These are phyloP conservation scores for Stratiolaelaps scimitus DNA, from an alignment of 1,140 invertebrate genomes.

Conservation along the genomic window DNA sequence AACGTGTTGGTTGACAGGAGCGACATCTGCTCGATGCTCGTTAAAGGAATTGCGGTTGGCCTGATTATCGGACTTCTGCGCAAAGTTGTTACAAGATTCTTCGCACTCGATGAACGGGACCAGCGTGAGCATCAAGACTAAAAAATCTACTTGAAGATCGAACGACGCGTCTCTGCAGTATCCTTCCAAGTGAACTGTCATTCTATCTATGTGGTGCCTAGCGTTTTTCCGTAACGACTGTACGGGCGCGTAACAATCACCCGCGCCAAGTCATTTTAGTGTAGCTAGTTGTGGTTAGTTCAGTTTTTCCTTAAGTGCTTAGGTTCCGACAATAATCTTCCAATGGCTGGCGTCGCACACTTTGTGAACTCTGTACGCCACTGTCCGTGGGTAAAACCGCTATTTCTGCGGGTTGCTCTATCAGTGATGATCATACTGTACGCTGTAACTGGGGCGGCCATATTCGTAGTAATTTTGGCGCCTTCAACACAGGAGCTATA, in stretches of 20 bases:
- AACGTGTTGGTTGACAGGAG: neutral
- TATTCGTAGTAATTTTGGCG: constrained; percentile 9
- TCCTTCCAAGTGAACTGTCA: neutral
- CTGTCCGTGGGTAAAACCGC: constrained; percentile 18
- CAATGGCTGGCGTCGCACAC: neutral
- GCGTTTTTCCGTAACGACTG: no score
- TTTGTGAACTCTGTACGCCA: constrained; percentile 15
- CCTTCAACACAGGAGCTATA: neutral
- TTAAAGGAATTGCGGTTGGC: constrained; percentile 20
- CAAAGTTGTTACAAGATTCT: neutral
- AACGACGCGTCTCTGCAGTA: no score
- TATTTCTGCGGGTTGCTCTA: constrained; percentile 1
- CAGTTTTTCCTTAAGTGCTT: no score
- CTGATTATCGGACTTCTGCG: neutral
- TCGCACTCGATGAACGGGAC: neutral
- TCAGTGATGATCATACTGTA: constrained; percentile 17
- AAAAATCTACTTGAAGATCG: neutral
- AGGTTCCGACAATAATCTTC: no score
- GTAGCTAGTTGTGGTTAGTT: no score
- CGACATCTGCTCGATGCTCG: constrained; percentile 3
- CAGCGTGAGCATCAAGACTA: neutral
- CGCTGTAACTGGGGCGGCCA: constrained; percentile 2
- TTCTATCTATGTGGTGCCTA: no score
- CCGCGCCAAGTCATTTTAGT: no score
- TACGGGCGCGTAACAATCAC: no score